A percentile compares a stretch with the other conserved stretches of the same genome.
Evolutionary conservation across 2,113 vertebrate species (phyloP).

Genomic region (Gulo gulo): DNA sequence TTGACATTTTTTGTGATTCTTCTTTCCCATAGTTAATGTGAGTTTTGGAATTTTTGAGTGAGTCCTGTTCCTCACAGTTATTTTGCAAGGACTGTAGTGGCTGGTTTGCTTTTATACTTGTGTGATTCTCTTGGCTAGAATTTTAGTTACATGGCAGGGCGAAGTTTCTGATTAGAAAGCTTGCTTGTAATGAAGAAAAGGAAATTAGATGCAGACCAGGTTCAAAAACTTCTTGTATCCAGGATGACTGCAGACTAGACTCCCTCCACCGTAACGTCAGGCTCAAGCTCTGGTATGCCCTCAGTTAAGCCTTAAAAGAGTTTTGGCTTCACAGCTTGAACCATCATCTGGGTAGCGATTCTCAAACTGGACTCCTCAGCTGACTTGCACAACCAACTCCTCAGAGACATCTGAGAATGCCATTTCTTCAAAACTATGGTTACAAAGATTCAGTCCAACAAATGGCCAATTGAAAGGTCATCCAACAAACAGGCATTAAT

Average conservation of each 20-base stretch:
- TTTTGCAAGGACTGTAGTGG: not conserved
- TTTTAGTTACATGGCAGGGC: not conserved
- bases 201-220: not conserved
- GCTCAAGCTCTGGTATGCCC: not conserved
- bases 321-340: not conserved
- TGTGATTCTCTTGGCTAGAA: not conserved
- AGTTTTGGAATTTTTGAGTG: slow-evolving; percentile 5
- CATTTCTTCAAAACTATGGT: not conserved
- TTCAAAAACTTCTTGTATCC: not conserved
- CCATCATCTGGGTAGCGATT: not conserved
- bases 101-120: not conserved
- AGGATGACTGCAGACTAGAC: not conserved
- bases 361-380: not conserved
- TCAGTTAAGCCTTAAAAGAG: not conserved
- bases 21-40: not conserved
- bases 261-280: not conserved
- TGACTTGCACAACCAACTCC: not conserved
- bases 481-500: not conserved
- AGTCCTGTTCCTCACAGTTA: not conserved
- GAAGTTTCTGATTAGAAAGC: not conserved
- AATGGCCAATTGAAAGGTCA: not conserved
- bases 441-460: not conserved
- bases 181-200: slow-evolving; percentile 23
- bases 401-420: not conserved
- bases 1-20: slow-evolving; percentile 9